Evolutionary conservation across 2,888 invertebrate species (phyloP).

Genomic region (Tineola bisselliella): DNA sequence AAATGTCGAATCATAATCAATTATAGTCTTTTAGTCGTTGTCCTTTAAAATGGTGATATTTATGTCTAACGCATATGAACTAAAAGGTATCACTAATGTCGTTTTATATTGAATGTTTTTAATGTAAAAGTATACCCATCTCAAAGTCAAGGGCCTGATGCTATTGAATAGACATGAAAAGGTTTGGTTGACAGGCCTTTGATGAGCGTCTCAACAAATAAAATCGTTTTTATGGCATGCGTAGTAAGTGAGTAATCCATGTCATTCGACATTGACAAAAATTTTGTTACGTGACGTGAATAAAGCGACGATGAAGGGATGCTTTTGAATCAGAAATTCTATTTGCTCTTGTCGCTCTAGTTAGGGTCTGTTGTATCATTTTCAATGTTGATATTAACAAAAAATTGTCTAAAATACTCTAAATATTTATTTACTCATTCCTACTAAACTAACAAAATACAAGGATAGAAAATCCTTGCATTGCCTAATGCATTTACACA

Average conservation of each 20-base stretch:
- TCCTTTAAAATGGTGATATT: too few relatives aligned
- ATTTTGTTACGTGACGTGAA: constrained; percentile 16
- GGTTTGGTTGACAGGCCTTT: neutral
- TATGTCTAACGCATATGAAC: neutral
- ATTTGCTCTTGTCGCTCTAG: neutral
- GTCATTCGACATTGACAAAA: constrained; percentile 15
- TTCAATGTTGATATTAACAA: too few relatives aligned
- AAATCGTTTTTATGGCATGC: constrained; percentile 16
- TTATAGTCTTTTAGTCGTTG: too few relatives aligned
- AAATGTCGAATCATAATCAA: too few relatives aligned
- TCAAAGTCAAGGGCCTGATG: constrained; percentile 4
- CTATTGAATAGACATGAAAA: constrained; percentile 3
- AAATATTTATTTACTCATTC: too few relatives aligned
- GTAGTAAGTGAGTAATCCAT: constrained; percentile 13
- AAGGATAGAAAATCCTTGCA: too few relatives aligned
- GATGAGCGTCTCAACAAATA: constrained; percentile 12
- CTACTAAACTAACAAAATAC: too few relatives aligned
- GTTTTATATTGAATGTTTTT: constrained; percentile 7
- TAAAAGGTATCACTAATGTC: neutral
- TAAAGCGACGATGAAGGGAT: constrained; percentile 9
- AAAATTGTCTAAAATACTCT: too few relatives aligned
- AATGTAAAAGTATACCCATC: constrained; percentile 2
- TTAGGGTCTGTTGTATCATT: neutral
- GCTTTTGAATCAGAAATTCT: neutral
- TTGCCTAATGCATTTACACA: too few relatives aligned